A percentile compares a stretch with the other conserved stretches of the same genome.
Evolutionary conservation across 2,113 vertebrate species (phyloP).

Genomic region (Saccopteryx leptura): DNA sequence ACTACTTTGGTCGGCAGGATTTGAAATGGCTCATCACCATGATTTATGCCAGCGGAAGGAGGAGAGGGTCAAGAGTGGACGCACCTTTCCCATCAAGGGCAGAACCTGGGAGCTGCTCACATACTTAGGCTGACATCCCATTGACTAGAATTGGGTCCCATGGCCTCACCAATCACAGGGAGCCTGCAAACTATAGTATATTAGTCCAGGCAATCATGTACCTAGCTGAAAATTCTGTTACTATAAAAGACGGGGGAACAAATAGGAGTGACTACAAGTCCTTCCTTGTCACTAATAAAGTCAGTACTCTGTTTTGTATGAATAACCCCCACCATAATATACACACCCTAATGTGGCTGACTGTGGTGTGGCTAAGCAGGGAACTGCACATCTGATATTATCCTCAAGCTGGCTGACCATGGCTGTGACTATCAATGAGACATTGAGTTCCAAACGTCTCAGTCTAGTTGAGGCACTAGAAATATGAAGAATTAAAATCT

Average conservation of each 20-base stretch:
- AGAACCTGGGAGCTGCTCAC: background rate
- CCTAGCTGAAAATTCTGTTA: background rate
- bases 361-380: background rate
- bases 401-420: background rate
- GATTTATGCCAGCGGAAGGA: background rate
- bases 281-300: background rate
- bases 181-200: background rate
- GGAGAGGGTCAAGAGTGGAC: background rate
- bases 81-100: background rate
- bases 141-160: background rate
- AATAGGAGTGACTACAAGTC: background rate
- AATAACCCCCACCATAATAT: background rate
- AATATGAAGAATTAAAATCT: background rate
- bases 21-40: background rate
- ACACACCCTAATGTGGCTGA: too few species aligned
- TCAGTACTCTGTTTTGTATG: background rate
- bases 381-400: background rate
- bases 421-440: background rate
- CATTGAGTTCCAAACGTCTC: background rate
- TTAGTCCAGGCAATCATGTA: background rate
- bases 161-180: background rate
- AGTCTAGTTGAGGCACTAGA: background rate
- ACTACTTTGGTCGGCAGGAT: background rate
- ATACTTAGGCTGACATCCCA: background rate
- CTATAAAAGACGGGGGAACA: background rate